Conservation (phyloP, 1,140 invertebrate species). For the Drosophila rhopaloa region DNA sequence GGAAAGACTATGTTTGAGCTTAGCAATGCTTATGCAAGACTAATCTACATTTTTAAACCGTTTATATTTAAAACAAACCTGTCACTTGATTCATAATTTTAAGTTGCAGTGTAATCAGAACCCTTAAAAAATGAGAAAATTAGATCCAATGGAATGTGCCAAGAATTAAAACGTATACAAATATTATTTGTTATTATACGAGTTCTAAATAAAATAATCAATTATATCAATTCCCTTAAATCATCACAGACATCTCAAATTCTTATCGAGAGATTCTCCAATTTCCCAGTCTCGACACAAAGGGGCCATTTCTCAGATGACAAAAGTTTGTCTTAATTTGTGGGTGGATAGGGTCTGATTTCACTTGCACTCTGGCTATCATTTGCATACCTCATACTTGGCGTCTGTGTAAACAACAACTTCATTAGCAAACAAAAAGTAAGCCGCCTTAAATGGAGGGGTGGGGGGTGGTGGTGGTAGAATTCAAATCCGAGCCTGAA, state of each 20-base stretch:
- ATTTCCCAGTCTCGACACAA: slow-evolving; percentile 10
- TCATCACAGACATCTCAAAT: neutral
- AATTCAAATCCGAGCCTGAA: slow-evolving; percentile 7
- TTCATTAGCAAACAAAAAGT: slow-evolving; percentile 56
- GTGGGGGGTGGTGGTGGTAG: neutral
- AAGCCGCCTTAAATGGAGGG: slow-evolving; percentile 29
- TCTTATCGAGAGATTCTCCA: neutral
- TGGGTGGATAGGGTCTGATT: slow-evolving; percentile 13
- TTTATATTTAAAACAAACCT: too few species aligned
- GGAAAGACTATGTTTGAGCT: too few species aligned
- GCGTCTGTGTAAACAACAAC: slow-evolving; percentile 48
- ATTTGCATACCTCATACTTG: slow-evolving; percentile 39
- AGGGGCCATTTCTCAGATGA: slow-evolving; percentile 11
- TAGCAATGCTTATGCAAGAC: too few species aligned
- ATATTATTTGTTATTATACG: too few species aligned
- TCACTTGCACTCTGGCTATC: slow-evolving; percentile 24
- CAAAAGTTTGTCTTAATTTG: slow-evolving; percentile 23
- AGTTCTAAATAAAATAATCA: too few species aligned
- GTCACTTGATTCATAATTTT: too few species aligned
- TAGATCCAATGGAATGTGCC: too few species aligned
- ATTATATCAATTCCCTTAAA: too few species aligned
- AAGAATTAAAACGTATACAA: too few species aligned
- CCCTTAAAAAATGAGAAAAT: too few species aligned
- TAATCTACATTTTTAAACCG: too few species aligned
- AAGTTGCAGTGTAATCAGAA: too few species aligned